Evolutionary conservation across 2,113 vertebrate species (phyloP).

Genomic region (Trachemys scripta): DNA sequence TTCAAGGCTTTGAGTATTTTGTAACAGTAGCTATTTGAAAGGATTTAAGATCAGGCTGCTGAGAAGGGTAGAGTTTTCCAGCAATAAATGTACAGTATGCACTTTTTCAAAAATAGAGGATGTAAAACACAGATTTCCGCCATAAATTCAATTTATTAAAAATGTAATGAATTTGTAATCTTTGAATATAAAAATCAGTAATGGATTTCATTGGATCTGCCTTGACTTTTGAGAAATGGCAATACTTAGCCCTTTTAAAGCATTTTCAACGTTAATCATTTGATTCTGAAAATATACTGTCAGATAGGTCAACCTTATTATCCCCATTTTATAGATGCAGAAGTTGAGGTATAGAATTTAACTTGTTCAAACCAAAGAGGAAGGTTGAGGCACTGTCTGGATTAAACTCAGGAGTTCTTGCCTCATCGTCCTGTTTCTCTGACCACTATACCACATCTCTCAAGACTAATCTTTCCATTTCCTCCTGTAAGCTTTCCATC

Average conservation of each 20-base stretch:
- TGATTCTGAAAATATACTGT: background rate
- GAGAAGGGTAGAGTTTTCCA: background rate
- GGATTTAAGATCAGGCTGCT: background rate
- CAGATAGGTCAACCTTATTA: background rate
- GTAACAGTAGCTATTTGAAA: background rate
- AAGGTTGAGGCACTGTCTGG: slow-evolving; percentile 1
- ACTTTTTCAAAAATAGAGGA: background rate
- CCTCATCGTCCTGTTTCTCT: slow-evolving; percentile 27
- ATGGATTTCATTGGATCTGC: background rate
- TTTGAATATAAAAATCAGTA: background rate
- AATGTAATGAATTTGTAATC: background rate
- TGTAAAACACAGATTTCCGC: background rate
- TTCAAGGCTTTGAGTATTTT: background rate
- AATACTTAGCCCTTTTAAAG: background rate
- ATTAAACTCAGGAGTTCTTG: slow-evolving; percentile 43
- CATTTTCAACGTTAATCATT: background rate
- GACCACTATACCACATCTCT: slow-evolving; percentile 57
- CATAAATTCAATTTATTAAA: background rate
- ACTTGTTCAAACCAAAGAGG: slow-evolving; percentile 3
- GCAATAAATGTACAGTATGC: background rate
- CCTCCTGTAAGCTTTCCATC: slow-evolving; percentile 67
- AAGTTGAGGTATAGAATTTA: background rate
- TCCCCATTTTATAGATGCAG: slow-evolving; percentile 16
- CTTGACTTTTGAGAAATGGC: background rate
- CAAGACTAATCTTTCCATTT: slow-evolving; percentile 70